Evolutionary conservation across 2,113 vertebrate species (phyloP).

Genomic region (Haplochromis vanheusdeni): DNA sequence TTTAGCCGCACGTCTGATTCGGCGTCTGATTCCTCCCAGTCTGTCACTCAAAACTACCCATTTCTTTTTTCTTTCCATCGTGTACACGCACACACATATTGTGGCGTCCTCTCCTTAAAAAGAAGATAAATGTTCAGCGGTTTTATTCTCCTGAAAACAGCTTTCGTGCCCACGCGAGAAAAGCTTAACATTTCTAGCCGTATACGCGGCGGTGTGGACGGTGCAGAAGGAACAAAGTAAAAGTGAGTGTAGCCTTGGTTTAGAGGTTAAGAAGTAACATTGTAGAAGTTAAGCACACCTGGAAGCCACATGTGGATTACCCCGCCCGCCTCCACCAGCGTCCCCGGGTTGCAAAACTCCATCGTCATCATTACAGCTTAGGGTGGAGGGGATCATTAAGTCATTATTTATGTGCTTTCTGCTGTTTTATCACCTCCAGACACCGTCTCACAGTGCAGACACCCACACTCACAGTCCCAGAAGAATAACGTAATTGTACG

Average conservation of each 20-base stretch:
- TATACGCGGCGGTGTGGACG: neutral
- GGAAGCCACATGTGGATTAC: conserved; percentile 67
- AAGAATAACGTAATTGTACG: conserved; percentile 61
- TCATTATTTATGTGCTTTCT: conserved; percentile 69
- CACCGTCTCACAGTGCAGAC: conserved; percentile 42
- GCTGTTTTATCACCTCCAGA: conserved; percentile 68
- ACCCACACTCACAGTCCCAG: conserved; percentile 34
- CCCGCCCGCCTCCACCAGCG: neutral
- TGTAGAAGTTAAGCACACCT: conserved; percentile 50
- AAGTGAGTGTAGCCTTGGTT: neutral
- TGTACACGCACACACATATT: neutral
- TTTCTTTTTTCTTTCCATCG: neutral
- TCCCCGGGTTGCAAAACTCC: conserved; percentile 38
- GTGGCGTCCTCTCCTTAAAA: neutral
- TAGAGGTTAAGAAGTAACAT: neutral
- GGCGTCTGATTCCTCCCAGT: neutral
- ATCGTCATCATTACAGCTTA: conserved; percentile 58
- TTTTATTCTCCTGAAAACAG: neutral
- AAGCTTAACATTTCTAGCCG: neutral
- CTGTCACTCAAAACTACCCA: conserved; percentile 17
- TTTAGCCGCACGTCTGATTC: neutral
- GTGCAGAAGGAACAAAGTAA: neutral
- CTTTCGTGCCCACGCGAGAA: neutral
- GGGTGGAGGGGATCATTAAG: conserved; percentile 68
- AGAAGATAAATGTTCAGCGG: neutral